Base-by-base conservation (phyloP, 2,113 vertebrate genomes). In the Tringa solitaria region DNA sequence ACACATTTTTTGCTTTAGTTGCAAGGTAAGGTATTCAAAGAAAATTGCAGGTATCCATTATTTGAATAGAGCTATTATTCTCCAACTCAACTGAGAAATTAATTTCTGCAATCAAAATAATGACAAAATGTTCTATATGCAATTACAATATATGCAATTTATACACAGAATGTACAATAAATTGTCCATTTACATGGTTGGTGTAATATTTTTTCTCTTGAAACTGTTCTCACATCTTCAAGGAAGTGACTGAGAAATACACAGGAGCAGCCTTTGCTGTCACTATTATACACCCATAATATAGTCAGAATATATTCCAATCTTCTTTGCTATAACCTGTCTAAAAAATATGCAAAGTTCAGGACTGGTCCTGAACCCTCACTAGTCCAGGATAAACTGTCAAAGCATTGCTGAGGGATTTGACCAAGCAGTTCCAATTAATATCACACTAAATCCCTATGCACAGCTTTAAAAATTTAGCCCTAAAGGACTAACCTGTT, bases 401-500 rank as follows among this genome's bases (percentile, higher is more conserved):
- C 73, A 87, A 87, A 94, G 51, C 41, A 27, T 48, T 92, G 68
- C 79, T 79, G 56, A 90, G 61, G 80, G 65, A 95, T 95, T 95
- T 91, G 64, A 68, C 69, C 57, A 69, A 92, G 65, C n/a, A 89
- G 12, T 82, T 96, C 83, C 69, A 95, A 86, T 84, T 95, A 93
- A 92, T 89, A 86, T 61, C 46, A 50, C 21, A 43, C 41, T 84
- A 95, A 95, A 92, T 93, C 88, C 86, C 48, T 75, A 65, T 51
- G 69, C 77, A 78, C 48, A 76, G 24, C 77, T 94, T 95, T 92
- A 93, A 96, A 95, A 91, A 73, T 61, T 90, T 80, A 93, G 77
- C 69, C 89, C 92, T 93, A 32, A 87, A 92, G 84, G 90, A 92
- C 92, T 95, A 93, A 96, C 92, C 65, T 95, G 89, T 94, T 96